Percentiles rank a stretch among this genome's conserved stretches.
These are phyloP conservation scores for Stenchaetothrips biformis DNA, from an alignment of 2,888 invertebrate species.

Conservation along the genomic window DNA sequence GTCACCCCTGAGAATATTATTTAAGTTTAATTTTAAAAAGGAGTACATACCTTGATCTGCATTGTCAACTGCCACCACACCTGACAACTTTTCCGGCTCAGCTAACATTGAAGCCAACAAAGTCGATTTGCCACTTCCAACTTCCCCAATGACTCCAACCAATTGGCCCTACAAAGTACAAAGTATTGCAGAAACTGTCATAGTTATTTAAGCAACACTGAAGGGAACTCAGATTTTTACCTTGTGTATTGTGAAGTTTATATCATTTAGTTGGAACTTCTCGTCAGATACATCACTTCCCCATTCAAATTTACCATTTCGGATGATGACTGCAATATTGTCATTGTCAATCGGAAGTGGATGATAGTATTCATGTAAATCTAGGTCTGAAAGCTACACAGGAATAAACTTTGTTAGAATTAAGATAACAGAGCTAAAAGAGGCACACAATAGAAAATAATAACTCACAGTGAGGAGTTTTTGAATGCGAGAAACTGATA, in stretches of 20 bases:
- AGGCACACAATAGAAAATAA: slow-evolving; percentile 17
- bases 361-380: slow-evolving; percentile 45
- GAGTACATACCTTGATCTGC: slow-evolving; percentile 54
- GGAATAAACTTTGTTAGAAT: not conserved
- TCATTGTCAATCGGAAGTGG: slow-evolving; percentile 36
- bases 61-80: slow-evolving; percentile 64
- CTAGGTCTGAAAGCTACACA: slow-evolving; percentile 38
- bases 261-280: slow-evolving; percentile 45
- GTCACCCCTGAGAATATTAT: not conserved
- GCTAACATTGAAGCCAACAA: slow-evolving; percentile 79
- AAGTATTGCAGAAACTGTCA: slow-evolving; percentile 12
- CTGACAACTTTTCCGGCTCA: slow-evolving; percentile 68
- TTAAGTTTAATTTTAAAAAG: slow-evolving; percentile 3
- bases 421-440: slow-evolving; percentile 1
- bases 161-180: slow-evolving; percentile 62
- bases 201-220: not conserved
- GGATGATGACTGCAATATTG: slow-evolving; percentile 55
- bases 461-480: slow-evolving; percentile 65
- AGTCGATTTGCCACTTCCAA: slow-evolving; percentile 89
- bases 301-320: slow-evolving; percentile 59
- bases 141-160: slow-evolving; percentile 80
- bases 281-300: slow-evolving; percentile 46
- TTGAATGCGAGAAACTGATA: slow-evolving; percentile 84
- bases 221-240: slow-evolving; percentile 43
- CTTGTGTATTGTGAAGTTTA: slow-evolving; percentile 48